These are phyloP conservation scores for Ophion obscuratus DNA, from an alignment of 2,888 invertebrate genomes.

Conservation along the genomic window DNA sequence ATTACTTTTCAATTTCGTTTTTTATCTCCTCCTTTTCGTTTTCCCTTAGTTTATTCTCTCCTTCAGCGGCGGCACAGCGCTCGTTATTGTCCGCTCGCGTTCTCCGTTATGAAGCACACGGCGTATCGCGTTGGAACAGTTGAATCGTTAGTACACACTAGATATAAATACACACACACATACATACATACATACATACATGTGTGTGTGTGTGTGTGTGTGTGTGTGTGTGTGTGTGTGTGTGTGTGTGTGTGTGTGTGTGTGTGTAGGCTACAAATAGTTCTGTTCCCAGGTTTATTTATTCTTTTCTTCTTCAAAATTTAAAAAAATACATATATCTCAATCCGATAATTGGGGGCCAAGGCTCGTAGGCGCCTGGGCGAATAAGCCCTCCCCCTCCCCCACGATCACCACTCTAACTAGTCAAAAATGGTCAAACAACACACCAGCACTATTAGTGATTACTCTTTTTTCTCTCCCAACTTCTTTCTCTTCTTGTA, in stretches of 20 bases:
- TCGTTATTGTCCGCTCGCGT: constrained; percentile 57
- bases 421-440: constrained; percentile 78
- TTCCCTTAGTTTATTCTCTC: not conserved
- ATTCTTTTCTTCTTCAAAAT: constrained; percentile 80
- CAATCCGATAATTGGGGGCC: constrained; percentile 74
- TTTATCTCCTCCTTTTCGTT: constrained; percentile 1
- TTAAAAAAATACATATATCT: constrained; percentile 84
- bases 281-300: constrained; percentile 74
- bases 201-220: too few species aligned
- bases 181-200: not conserved
- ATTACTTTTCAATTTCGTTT: constrained; percentile 15
- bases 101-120: constrained; percentile 48
- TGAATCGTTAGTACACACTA: constrained; percentile 73
- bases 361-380: constrained; percentile 53
- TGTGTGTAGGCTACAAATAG: constrained; percentile 71
- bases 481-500: constrained; percentile 63
- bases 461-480: constrained; percentile 66
- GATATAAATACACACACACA: constrained; percentile 54
- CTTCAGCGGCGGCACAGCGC: constrained; percentile 1
- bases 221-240: too few species aligned
- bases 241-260: too few species aligned
- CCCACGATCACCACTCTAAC: constrained; percentile 74
- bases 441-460: constrained; percentile 63
- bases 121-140: constrained; percentile 70
- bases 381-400: constrained; percentile 63